phyloP scores from a whole-genome alignment of 2,888 invertebrate species.

The Acleris cristana region DNA sequence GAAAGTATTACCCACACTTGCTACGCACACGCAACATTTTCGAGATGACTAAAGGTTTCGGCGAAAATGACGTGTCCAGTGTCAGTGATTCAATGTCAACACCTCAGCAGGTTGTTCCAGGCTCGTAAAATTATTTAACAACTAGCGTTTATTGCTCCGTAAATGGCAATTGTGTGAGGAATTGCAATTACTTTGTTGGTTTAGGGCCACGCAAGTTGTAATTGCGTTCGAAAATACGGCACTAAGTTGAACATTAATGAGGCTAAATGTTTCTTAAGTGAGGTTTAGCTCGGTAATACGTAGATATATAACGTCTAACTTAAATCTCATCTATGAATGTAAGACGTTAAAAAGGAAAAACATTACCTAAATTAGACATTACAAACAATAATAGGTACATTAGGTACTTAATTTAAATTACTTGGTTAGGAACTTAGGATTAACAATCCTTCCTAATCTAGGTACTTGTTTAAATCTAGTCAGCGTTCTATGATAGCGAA shows the following conservation, averaged over 20 bases:
- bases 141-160: constrained; percentile 4
- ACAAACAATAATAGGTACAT: no score
- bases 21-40: background rate
- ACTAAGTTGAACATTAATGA: background rate
- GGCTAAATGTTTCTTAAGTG: no score
- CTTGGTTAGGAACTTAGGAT: no score
- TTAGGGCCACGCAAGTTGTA: constrained; percentile 16
- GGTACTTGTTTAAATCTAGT: no score
- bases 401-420: no score
- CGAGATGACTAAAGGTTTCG: background rate
- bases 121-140: constrained; percentile 24
- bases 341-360: no score
- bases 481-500: background rate
- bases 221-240: constrained; percentile 6
- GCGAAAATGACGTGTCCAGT: constrained; percentile 1
- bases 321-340: no score
- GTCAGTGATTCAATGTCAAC: constrained; percentile 32
- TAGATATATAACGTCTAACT: no score
- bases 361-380: no score
- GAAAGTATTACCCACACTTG: no score
- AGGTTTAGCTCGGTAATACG: no score
- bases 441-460: no score
- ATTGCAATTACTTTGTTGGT: constrained; percentile 29
- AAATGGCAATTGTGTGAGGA: constrained; percentile 17
- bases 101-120: constrained; percentile 15